Evolutionary conservation across 2,888 invertebrate genomes (phyloP).

Genomic region (Philereme transversata): DNA sequence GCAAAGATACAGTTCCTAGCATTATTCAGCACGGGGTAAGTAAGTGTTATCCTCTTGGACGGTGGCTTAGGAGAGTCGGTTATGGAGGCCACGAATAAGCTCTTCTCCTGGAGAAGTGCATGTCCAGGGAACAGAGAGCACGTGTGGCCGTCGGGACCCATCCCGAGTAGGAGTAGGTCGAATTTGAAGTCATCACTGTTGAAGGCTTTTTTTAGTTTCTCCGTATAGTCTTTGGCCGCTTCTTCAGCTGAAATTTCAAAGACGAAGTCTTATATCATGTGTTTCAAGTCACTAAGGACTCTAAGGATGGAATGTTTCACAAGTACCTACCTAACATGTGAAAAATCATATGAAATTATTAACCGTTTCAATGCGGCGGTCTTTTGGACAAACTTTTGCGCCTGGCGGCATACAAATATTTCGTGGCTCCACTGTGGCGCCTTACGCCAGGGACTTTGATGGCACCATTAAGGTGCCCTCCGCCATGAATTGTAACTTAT

Average conservation of each 20-base stretch:
- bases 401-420: too few relatives aligned
- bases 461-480: too few relatives aligned
- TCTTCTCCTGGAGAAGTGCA: slow-evolving; percentile 83
- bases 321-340: too few relatives aligned
- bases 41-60: slow-evolving; percentile 94
- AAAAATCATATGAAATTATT: too few relatives aligned
- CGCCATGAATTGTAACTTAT: too few relatives aligned
- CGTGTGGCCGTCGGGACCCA: slow-evolving; percentile 99
- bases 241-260: slow-evolving; percentile 85
- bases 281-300: too few relatives aligned
- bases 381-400: too few relatives aligned
- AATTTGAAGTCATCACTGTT: slow-evolving; percentile 84
- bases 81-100: slow-evolving; percentile 91
- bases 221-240: slow-evolving; percentile 89
- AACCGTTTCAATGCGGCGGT: too few relatives aligned
- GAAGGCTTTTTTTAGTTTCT: slow-evolving; percentile 86
- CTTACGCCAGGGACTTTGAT: too few relatives aligned
- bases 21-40: slow-evolving; percentile 94
- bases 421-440: too few relatives aligned
- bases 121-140: slow-evolving; percentile 97
- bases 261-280: neutral
- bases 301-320: too few relatives aligned
- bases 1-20: slow-evolving; percentile 93
- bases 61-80: slow-evolving; percentile 98
- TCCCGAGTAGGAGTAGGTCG: slow-evolving; percentile 95